Evolutionary conservation across 2,888 invertebrate genomes (phyloP).

Genomic region (Lagria hirta): DNA sequence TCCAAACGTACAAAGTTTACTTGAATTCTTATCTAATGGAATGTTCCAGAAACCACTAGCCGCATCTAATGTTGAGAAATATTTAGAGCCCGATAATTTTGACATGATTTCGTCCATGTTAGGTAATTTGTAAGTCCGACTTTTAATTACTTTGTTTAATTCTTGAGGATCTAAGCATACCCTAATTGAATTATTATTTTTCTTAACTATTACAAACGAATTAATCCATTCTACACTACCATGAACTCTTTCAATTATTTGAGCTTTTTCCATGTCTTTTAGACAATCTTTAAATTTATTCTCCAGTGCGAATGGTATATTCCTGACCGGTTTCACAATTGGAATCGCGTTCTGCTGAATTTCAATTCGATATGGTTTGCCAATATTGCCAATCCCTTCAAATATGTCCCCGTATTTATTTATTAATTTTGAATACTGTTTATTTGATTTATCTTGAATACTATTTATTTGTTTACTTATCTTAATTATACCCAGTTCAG

Average conservation of each 20-base stretch:
- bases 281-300: slow-evolving; percentile 21
- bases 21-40: slow-evolving; percentile 24
- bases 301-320: slow-evolving; percentile 27
- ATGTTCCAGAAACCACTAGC: slow-evolving; percentile 27
- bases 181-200: slow-evolving; percentile 26
- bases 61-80: slow-evolving; percentile 26
- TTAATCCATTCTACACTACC: slow-evolving; percentile 36
- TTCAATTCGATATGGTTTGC: slow-evolving; percentile 26
- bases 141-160: slow-evolving; percentile 29
- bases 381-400: slow-evolving; percentile 22
- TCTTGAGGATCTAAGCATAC: slow-evolving; percentile 32
- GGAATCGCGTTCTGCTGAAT: slow-evolving; percentile 23
- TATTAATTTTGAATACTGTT: not conserved
- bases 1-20: slow-evolving; percentile 27
- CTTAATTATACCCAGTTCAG: no score
- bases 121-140: slow-evolving; percentile 19
- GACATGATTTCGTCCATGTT: slow-evolving; percentile 24
- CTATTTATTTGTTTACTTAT: not conserved
- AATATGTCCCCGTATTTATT: slow-evolving; percentile 16
- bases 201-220: slow-evolving; percentile 29
- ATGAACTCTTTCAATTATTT: slow-evolving; percentile 28
- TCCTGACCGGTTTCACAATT: slow-evolving; percentile 24
- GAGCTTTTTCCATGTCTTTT: slow-evolving; percentile 3
- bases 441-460: no score
- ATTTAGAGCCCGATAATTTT: slow-evolving; percentile 26